phyloP scores from a whole-genome alignment of 2,888 invertebrate genomes.

The Amphiduros pacificus region DNA sequence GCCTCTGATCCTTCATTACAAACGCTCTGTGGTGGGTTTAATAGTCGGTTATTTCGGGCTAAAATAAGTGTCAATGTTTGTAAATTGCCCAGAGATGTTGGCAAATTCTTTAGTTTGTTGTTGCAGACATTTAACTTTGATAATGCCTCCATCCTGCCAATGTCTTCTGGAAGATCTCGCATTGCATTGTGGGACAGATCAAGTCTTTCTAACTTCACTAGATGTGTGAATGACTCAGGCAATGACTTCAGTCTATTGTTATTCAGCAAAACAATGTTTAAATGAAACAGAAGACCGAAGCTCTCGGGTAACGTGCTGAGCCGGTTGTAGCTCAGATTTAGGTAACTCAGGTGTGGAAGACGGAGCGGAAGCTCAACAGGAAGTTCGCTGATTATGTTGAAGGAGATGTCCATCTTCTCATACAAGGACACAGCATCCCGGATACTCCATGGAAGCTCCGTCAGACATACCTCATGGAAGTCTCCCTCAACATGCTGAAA shows the following conservation, averaged over 20 bases:
- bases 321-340: constrained; percentile 55
- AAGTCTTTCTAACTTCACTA: constrained; percentile 53
- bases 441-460: constrained; percentile 51
- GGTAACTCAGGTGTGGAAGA: constrained; percentile 52
- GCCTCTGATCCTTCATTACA: constrained; percentile 53
- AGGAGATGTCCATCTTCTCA: constrained; percentile 54
- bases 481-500: constrained; percentile 54
- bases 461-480: constrained; percentile 44
- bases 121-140: constrained; percentile 48
- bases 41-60: constrained; percentile 46
- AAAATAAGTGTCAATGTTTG: constrained; percentile 43
- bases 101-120: constrained; percentile 52
- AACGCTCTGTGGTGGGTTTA: constrained; percentile 49
- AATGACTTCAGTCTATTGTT: constrained; percentile 49
- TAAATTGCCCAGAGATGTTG: constrained; percentile 47
- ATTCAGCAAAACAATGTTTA: constrained; percentile 45
- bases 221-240: constrained; percentile 48
- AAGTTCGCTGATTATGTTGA: constrained; percentile 53
- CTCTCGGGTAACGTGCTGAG: constrained; percentile 51
- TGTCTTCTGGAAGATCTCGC: constrained; percentile 45
- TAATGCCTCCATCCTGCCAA: constrained; percentile 52
- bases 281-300: constrained; percentile 55
- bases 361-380: constrained; percentile 55
- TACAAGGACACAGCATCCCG: constrained; percentile 55
- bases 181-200: constrained; percentile 54